phyloP scores from a whole-genome alignment of 2,888 invertebrate genomes.

The Xestia c-nigrum region DNA sequence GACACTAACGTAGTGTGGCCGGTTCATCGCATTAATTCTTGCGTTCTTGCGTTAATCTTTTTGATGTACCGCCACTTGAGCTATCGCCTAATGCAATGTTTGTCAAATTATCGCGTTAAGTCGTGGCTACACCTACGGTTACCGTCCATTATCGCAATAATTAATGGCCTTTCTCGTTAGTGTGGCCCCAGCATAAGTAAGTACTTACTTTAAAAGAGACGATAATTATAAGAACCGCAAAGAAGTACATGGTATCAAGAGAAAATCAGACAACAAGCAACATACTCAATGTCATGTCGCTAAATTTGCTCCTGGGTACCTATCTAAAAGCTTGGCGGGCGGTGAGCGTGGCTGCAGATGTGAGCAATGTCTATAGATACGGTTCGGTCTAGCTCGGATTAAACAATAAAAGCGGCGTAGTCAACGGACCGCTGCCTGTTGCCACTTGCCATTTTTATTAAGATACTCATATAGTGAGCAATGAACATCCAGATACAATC shows the following conservation, averaged over 20 bases:
- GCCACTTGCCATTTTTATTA: neutral
- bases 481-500: neutral
- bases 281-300: neutral
- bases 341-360: neutral
- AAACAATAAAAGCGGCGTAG: neutral
- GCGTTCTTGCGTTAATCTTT: too few relatives aligned
- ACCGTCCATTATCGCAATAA: too few relatives aligned
- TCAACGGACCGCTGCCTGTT: slow-evolving; percentile 2
- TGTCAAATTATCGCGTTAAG: too few relatives aligned
- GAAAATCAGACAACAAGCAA: neutral
- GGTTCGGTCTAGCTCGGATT: neutral
- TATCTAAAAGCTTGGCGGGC: slow-evolving; percentile 4
- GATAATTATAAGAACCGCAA: slow-evolving; percentile 4
- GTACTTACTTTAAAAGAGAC: neutral
- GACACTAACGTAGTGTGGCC: too few relatives aligned
- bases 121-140: too few relatives aligned
- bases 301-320: neutral
- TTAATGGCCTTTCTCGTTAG: too few relatives aligned
- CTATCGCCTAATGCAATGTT: too few relatives aligned
- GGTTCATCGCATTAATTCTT: too few relatives aligned
- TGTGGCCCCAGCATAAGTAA: too few relatives aligned
- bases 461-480: neutral
- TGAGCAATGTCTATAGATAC: neutral
- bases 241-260: neutral
- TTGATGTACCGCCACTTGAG: too few relatives aligned